Evolutionary conservation across 2,113 vertebrate genomes (phyloP).

Genomic region (Eulacestoma nigropectus): DNA sequence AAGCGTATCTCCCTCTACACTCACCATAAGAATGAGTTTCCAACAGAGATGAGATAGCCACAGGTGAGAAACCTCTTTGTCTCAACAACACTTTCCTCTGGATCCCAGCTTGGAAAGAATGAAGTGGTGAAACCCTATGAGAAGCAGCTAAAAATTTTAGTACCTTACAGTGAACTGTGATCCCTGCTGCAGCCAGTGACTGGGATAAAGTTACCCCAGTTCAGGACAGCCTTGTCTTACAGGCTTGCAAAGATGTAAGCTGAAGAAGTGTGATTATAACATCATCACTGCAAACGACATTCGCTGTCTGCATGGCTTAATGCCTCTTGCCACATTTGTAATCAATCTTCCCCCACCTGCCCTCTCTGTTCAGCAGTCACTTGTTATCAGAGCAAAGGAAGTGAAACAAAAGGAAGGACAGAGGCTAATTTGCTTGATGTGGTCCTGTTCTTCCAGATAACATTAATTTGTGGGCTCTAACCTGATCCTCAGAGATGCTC

Average conservation of each 20-base stretch:
- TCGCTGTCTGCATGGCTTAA: background rate
- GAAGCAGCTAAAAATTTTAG: background rate
- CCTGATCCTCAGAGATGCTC: background rate
- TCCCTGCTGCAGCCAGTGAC: background rate
- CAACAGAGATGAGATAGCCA: background rate
- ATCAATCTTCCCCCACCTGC: background rate
- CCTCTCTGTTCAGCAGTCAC: background rate
- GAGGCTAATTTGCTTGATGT: background rate
- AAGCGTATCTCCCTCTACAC: background rate
- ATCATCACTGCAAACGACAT: background rate
- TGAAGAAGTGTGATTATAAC: background rate
- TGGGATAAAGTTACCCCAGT: background rate
- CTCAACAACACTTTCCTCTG: background rate
- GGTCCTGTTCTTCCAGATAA: background rate
- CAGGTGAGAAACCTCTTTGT: background rate
- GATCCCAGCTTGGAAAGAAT: background rate
- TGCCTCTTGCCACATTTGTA: background rate
- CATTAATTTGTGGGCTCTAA: background rate
- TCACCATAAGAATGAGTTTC: background rate
- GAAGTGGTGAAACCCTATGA: background rate
- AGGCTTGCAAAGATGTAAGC: background rate
- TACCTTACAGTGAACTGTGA: background rate
- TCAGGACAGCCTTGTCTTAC: background rate
- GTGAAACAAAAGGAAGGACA: background rate
- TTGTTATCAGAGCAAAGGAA: background rate